Percentiles rank a stretch among this genome's conserved stretches.
Evolutionary conservation across 2,797 vertebrate species (phyloP).

Genomic region (Chrosomus eos): DNA sequence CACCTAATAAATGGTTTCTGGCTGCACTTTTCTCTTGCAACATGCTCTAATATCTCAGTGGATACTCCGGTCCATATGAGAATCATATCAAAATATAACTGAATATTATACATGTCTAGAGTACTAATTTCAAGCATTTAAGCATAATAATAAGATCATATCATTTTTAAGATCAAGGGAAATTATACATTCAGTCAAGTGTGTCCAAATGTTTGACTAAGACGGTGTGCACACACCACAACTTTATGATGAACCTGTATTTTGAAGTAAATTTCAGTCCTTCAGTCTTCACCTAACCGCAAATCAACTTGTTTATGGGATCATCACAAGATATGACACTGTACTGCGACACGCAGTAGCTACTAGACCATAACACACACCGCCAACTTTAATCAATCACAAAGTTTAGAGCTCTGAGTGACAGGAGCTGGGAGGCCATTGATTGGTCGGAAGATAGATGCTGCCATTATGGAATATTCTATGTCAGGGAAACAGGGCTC

Average conservation of each 20-base stretch:
- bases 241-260: background rate
- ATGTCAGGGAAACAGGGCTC: conserved; percentile 55
- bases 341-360: background rate
- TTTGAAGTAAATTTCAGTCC: background rate
- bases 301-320: conserved; percentile 14
- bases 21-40: no score
- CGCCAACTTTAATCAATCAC: conserved; percentile 37
- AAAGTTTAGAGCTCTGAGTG: conserved; percentile 38
- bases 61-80: background rate
- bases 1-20: no score
- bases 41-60: background rate
- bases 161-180: background rate
- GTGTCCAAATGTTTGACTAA: background rate
- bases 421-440: conserved; percentile 52
- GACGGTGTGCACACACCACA: background rate
- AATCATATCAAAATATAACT: no score
- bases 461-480: conserved; percentile 57
- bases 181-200: background rate
- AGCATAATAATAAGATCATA: no score
- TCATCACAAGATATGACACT: background rate
- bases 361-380: conserved; percentile 40
- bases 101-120: no score
- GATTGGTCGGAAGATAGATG: conserved; percentile 62
- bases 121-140: no score
- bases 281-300: background rate